phyloP scores from a whole-genome alignment of 2,113 vertebrate species.

The Protobothrops flavoviridis region DNA sequence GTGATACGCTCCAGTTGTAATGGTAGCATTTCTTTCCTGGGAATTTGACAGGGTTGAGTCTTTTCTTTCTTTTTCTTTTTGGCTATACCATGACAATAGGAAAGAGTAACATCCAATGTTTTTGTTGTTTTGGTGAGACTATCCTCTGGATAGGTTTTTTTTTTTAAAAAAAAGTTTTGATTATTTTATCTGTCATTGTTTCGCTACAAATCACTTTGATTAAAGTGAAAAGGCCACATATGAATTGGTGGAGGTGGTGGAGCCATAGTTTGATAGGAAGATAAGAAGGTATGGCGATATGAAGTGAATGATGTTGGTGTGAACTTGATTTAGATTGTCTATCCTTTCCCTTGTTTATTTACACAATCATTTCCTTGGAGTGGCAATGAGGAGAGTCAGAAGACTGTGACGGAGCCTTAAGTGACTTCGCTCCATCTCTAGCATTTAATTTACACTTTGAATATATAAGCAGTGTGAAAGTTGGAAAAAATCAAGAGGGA shows the following conservation, averaged over 20 bases:
- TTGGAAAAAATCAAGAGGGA: neutral
- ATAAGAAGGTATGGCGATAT: neutral
- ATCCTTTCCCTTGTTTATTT: neutral
- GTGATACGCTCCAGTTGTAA: neutral
- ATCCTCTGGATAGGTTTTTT: neutral
- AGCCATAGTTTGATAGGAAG: neutral
- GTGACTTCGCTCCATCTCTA: neutral
- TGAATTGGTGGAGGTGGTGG: neutral
- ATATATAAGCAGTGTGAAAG: neutral
- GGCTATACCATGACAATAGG: neutral
- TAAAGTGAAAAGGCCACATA: neutral
- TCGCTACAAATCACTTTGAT: neutral
- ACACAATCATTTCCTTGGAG: neutral
- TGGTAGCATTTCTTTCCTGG: neutral
- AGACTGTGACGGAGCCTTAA: neutral
- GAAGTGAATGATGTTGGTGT: neutral
- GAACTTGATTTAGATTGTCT: neutral
- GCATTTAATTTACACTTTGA: neutral
- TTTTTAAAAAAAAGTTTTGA: neutral
- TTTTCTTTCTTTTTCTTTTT: neutral
- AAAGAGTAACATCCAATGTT: neutral
- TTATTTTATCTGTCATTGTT: neutral
- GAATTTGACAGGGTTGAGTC: neutral
- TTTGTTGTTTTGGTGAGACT: neutral
- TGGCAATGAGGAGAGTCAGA: neutral